Evolutionary conservation across 1,140 invertebrate genomes (phyloP), one percentile per base, ranked within the genome.

Genomic region (Zelostemma sp.): DNA sequence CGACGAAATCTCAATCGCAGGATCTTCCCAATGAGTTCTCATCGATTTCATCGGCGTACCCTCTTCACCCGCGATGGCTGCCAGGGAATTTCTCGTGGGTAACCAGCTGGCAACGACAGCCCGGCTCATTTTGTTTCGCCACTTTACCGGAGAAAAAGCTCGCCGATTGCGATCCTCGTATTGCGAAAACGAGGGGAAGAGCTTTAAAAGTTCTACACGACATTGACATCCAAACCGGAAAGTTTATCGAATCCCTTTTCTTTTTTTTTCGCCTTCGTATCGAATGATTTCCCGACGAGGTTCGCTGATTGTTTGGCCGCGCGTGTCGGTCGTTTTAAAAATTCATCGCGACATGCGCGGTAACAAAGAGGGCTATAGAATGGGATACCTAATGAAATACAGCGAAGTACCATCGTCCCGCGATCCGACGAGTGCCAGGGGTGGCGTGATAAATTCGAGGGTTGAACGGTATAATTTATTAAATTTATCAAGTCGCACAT

Each of bases 41-140:
- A 83, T 83, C 74, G 80, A 82, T 82, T 83, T 78, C 70, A 83
- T 80, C 47, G 77, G 70, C 8, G 72, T 56, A 76, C 55, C 73
- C 75, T 71, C 62, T 73, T 78, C 49, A 43, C 62, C 65, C 51
- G 64, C 51, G 58, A 65, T 69, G 70, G 67, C 74, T 81, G 76
- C 73, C 79, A 80, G 80, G 76, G 77, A 82, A 84, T 84, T 80
- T 80, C 79, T 80, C 68, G 73, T 73, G 73, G 73, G 75, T 76
- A 76, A 81, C 64, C 80, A 82, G 78, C 75, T 84, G 82, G 72
- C 75, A 73, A 59, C 75, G 80, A 82, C 79, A 84, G 80, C 70
- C 80, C 70, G 77, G 68, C 80, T 82, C 76, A 81, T 82, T 81
- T 81, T 68, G 76, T 73, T 75, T 57, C 70, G 58, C 68, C 74